Base-by-base conservation (phyloP, 2,888 invertebrate genomes). In the Pharmacophagus antenor region DNA sequence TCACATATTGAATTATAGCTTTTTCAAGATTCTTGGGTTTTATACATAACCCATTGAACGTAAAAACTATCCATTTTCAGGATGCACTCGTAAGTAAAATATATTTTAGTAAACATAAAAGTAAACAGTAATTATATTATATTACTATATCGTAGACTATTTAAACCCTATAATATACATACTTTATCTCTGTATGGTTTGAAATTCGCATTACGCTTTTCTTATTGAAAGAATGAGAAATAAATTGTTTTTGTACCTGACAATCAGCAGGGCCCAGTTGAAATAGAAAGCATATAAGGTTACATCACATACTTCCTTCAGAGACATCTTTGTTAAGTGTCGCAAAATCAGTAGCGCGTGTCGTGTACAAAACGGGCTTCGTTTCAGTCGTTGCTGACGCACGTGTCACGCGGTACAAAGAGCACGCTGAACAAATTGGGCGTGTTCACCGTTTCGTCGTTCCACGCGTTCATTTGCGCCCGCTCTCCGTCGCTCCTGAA, bases 401-500 rank as follows among this genome's bases (percentile, higher is more conserved):
- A 98, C 91, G 98, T 98, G 63, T 98, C 98, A 23, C 95, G 98
- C 72, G 95, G 96, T 72, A 98, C 98, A 69, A 99, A 99, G 92
- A 95, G 95, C 77, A 97, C 97, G 51, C 91, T 99, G 76, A 98
- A 98, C 92, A 96, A 98, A 82, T 92, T 99, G 77, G 98, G 98
- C 63, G 98, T 98, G 74, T 98, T 98, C 93, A 98, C 98, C 56
- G 98, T 99, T 70, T 98, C 98, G 61, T 98, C 98, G 68, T 98
- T 99, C 92, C 98, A 99, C 88, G 99, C 98, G 69, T 97, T 98
- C 85, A 98, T 99, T 73, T 98, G 98, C 85, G 98, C 98, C 62
- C 94, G 99, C 67, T 97, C 97, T 75, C 98, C 98, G 42, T 97
- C 97, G 59, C 91, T 97, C 73, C 93, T 98, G 68, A 97, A 97